Evolutionary conservation across 1,140 invertebrate genomes (phyloP), one percentile per base, ranked within the genome.

Genomic region (Drosophila orosa): DNA sequence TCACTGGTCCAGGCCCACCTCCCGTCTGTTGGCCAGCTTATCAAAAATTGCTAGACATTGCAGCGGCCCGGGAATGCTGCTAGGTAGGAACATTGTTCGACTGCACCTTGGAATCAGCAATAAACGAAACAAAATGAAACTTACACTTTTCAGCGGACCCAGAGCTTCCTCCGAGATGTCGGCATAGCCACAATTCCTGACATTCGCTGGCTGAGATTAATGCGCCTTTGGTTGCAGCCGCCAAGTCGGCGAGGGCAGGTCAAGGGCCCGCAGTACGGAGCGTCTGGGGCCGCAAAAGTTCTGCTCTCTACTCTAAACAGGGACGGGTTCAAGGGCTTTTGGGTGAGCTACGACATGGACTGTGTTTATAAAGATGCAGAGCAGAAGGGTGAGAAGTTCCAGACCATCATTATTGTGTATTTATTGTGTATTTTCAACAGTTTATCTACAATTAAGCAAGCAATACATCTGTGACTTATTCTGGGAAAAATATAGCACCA

Each of bases 131-230:
- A 77, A 82, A 87, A 86, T 87, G 83, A 87, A 87, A 87, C 83
- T 87, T 87, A 87, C 83, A 87, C 83, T 87, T 87, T 87, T 83
- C 68, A 81, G 57, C 44, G 50, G 74, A 37, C 39, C 74, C 61
- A 52, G 61, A 8, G 40, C 48, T 39, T 33, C 57, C 33, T 71
- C 19, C 31, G 29, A 57, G 57, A 48, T 76, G 78, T 81, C 74
- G 82, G 78, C 82, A 86, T 86, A 87, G 83, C 83, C 84, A 89
- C 83, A 87, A 87, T 87, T 87, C 83, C 85, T 87, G 83, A 87
- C 83, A 87, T 87, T 87, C 75, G 83, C 45, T 87, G 83, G 83
- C 75, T 72, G 83, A 87, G 83, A 87, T 87, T 87, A 87, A 87
- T 89, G 84, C 80, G 72, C 84, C 83, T 87, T 87, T 87, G 83